Evolutionary conservation across 1,140 invertebrate species (phyloP), one percentile per base, ranked within the genome.

Genomic region (Hydropsyche tenuis): DNA sequence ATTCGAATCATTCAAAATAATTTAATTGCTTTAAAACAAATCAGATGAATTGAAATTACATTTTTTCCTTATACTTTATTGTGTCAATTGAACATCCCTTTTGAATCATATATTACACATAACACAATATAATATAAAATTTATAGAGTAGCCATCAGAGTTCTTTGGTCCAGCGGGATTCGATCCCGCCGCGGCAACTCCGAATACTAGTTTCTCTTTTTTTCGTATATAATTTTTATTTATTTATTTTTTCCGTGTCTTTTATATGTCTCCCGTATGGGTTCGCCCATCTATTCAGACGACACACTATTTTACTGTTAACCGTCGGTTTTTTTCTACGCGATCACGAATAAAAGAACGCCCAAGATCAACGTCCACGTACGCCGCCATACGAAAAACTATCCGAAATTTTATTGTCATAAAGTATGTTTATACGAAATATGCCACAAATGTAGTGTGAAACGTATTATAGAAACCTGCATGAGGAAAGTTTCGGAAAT

Each of bases 271-370:
- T 14, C 45, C 45, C 4, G 45, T 37, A 37, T 9, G 30, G 25
- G 11, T 42, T 30, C 37, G 20, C 37, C 63, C 25, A 60, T 70
- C 68, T 25, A 70, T 70, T 70, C 68, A 70, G 56, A 56, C 62
- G 56, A 72, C 70, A 45, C 51, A 68, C 64, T 73, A 73, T 66
- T 73, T 73, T 73, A 73, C 72, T 53, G 72, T 69, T 73, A 73
- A 73, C 72, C 65, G 72, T 73, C 72, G 64, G 53, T 73, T 37
- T 37, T 73, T 73, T 46, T 65, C 65, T 65, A 7, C 12, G n/a
- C 12, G 45, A 53, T 42, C 25, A 6, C 64, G 18, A 16, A 46
- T 68, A 48, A 68, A 68, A 68, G 65, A 25, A 18, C 65, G 42
- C 45, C 48, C 23, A 48, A 48, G 45, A 68, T 45, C 65, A 43